Percentiles rank a stretch among this genome's conserved stretches.
phyloP scores from a whole-genome alignment of 2,797 vertebrate species.

The Bradypus variegatus region DNA sequence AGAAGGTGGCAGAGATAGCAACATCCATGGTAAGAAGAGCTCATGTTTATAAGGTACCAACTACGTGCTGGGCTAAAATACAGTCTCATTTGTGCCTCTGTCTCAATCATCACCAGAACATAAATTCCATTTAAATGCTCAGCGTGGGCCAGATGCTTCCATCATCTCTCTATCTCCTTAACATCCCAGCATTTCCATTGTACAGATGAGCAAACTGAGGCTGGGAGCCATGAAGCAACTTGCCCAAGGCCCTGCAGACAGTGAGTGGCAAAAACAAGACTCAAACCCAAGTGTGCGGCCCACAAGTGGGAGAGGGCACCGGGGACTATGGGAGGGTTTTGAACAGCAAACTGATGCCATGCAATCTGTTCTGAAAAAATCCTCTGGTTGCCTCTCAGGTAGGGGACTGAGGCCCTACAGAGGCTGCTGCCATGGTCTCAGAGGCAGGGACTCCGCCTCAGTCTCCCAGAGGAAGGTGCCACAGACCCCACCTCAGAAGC shows the following conservation, averaged over 20 bases:
- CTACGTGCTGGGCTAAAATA: background rate
- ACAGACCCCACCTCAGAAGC: background rate
- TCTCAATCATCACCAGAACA: background rate
- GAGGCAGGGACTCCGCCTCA: background rate
- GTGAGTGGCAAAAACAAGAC: background rate
- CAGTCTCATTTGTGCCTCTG: background rate
- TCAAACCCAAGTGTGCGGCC: background rate
- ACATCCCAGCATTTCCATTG: background rate
- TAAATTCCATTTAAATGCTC: background rate
- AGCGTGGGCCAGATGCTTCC: background rate
- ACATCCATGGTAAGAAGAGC: background rate
- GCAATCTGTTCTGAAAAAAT: background rate
- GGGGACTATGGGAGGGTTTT: background rate
- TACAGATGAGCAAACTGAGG: background rate
- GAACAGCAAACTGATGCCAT: background rate
- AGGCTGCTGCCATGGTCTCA: background rate
- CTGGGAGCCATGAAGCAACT: background rate
- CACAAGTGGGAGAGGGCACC: background rate
- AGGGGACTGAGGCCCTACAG: background rate
- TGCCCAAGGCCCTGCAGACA: background rate
- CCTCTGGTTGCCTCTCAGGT: background rate
- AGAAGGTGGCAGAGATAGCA: background rate
- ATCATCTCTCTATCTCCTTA: background rate
- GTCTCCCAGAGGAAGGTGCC: background rate
- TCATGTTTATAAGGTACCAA: background rate